Evolutionary conservation across 2,113 vertebrate genomes (phyloP).

Genomic region (Antigone vipio): DNA sequence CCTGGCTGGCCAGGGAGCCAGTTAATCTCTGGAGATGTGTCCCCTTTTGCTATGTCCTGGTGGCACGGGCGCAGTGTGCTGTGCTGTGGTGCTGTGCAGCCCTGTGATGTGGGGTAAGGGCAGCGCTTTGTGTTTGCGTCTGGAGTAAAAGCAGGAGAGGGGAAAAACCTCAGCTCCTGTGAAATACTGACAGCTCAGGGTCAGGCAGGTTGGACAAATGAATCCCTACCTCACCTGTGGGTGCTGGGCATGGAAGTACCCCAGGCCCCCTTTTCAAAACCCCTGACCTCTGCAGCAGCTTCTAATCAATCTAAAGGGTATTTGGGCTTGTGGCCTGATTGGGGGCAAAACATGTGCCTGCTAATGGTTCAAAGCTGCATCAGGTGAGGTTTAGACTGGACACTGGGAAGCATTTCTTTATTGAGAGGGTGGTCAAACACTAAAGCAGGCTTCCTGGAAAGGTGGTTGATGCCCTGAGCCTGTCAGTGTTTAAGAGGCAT

Average conservation of each 20-base stretch:
- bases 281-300: neutral
- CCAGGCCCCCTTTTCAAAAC: neutral
- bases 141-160: neutral
- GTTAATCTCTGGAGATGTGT: neutral
- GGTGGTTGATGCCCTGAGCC: neutral
- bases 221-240: too few species aligned
- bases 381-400: too few species aligned
- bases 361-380: too few species aligned
- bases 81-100: neutral
- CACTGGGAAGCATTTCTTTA: too few species aligned
- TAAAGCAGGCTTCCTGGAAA: neutral
- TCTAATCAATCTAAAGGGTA: neutral
- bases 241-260: neutral
- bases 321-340: neutral
- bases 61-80: fast-evolving
- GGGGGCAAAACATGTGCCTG: fast-evolving
- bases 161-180: neutral
- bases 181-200: neutral
- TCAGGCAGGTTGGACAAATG: neutral
- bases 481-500: neutral
- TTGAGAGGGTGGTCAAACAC: too few species aligned
- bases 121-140: neutral
- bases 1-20: neutral
- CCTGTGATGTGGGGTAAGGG: neutral
- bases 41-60: neutral